Conservation (phyloP, 1,140 invertebrate species). For the Heliothis subflexa region DNA sequence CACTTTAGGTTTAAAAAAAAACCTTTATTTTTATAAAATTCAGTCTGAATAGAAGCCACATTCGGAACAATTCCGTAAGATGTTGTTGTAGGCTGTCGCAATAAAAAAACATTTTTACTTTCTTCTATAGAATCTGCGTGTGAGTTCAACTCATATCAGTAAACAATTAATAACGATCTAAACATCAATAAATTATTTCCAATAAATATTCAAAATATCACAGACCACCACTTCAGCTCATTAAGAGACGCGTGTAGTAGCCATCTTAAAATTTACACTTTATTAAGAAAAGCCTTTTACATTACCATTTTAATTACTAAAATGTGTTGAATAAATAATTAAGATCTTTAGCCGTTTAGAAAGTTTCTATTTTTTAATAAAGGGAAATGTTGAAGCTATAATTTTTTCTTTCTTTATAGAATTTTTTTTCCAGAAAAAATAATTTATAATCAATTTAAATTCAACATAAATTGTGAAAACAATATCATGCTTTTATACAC, state of each 20-base stretch:
- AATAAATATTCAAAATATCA: conserved; percentile 3
- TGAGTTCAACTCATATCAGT: neutral
- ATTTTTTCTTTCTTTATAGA: too few species aligned
- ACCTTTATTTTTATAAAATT: too few species aligned
- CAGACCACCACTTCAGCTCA: neutral
- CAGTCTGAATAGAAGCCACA: too few species aligned
- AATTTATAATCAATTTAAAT: too few species aligned
- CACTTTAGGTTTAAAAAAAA: too few species aligned
- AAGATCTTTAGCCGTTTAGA: neutral
- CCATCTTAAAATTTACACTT: conserved; percentile 25
- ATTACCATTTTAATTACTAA: conserved; percentile 16
- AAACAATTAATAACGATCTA: neutral
- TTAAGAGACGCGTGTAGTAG: neutral
- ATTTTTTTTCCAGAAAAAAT: too few species aligned
- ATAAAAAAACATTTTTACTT: neutral
- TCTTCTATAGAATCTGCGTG: neutral
- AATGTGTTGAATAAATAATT: neutral
- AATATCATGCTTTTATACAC: conserved; percentile 7
- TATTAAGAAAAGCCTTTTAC: neutral
- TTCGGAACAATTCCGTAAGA: too few species aligned
- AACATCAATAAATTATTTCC: conserved; percentile 21
- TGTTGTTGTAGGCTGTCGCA: too few species aligned
- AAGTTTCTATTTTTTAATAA: neutral
- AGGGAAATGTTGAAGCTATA: neutral
- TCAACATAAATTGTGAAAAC: neutral